Conservation (phyloP, 2,113 vertebrate species). For the Telmatochromis sp. region DNA sequence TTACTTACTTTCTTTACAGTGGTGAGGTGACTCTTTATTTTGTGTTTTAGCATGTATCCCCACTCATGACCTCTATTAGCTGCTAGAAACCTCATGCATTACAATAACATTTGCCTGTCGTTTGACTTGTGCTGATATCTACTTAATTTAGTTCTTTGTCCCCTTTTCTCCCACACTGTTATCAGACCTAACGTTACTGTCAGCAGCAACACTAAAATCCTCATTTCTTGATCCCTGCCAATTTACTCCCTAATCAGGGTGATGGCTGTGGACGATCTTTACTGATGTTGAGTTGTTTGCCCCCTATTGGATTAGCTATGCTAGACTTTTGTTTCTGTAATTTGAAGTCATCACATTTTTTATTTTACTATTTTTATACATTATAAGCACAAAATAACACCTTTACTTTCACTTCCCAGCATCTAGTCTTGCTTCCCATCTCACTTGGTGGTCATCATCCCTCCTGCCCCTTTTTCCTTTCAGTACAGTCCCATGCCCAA, state of each 20-base stretch:
- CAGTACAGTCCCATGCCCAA: not conserved
- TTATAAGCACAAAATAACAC: not conserved
- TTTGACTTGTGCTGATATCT: not conserved
- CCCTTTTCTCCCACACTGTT: not conserved
- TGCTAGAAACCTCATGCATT: not conserved
- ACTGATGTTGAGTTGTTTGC: not conserved
- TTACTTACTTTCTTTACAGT: not conserved
- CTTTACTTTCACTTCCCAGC: not conserved
- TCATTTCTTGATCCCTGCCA: not conserved
- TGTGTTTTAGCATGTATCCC: not conserved
- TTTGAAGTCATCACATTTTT: not conserved
- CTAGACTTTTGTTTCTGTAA: not conserved
- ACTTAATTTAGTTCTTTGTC: not conserved
- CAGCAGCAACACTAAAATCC: not conserved
- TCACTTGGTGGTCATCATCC: not conserved
- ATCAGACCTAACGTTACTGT: not conserved
- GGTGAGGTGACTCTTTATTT: not conserved
- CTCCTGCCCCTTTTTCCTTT: not conserved
- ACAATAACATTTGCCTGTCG: not conserved
- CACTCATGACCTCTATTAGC: not conserved
- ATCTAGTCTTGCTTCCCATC: not conserved
- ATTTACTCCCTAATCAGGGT: not conserved
- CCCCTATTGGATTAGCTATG: not conserved
- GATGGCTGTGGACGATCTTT: accelerated
- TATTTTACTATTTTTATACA: not conserved